These are phyloP conservation scores for Papilio demoleus DNA, from an alignment of 2,888 invertebrate genomes.

Conservation along the genomic window DNA sequence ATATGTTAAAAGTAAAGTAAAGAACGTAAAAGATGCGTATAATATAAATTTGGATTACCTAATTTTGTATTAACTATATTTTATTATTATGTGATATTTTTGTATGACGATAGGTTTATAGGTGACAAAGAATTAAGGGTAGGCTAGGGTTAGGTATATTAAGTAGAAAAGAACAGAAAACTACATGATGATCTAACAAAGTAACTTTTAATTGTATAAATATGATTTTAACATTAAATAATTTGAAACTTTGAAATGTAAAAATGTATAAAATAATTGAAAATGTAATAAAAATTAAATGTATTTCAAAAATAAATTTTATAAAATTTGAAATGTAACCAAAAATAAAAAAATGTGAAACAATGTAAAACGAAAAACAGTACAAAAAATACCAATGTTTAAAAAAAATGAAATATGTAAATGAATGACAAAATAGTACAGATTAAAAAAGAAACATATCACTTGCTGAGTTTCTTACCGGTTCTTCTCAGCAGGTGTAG, in stretches of 20 bases:
- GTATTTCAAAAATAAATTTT: too few species aligned
- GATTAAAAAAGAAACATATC: slow-evolving; percentile 22
- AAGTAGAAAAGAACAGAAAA: slow-evolving; percentile 5
- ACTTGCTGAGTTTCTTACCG: slow-evolving; percentile 78
- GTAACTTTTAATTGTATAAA: not conserved
- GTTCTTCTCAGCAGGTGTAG: slow-evolving; percentile 73
- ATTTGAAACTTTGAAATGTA: too few species aligned
- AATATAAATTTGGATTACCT: too few species aligned
- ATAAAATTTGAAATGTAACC: too few species aligned
- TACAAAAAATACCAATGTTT: too few species aligned
- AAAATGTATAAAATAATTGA: not conserved
- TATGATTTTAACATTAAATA: not conserved
- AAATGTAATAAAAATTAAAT: too few species aligned
- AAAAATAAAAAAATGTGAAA: too few species aligned
- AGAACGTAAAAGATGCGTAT: not conserved
- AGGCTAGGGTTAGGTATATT: too few species aligned
- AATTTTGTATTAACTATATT: too few species aligned
- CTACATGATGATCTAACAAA: slow-evolving; percentile 5
- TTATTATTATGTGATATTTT: too few species aligned
- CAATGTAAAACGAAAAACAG: too few species aligned
- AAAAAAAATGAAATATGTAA: not conserved
- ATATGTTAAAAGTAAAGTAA: not conserved
- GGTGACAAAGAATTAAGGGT: too few species aligned
- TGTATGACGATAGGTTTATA: not conserved
- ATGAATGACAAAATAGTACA: slow-evolving; percentile 4